Evolutionary conservation across 2,888 invertebrate species (phyloP).

Genomic region (Brassicogethes aeneus): DNA sequence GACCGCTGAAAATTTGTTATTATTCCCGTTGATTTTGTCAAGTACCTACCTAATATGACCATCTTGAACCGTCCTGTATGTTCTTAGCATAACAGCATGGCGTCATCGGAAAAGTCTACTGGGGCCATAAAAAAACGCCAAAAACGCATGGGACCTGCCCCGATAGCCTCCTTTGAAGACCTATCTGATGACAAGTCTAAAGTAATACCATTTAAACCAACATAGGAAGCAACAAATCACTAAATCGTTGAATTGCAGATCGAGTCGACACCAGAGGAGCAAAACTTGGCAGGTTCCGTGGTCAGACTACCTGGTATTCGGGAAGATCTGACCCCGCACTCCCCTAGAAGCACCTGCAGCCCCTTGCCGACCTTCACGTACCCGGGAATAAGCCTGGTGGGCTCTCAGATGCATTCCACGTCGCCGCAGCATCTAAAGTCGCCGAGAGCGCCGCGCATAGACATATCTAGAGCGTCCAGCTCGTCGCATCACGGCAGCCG

Average conservation of each 20-base stretch:
- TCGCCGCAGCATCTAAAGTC: slow-evolving; percentile 34
- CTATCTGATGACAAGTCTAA: slow-evolving; percentile 67
- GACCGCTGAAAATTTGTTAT: no score
- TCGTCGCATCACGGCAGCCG: slow-evolving; percentile 81
- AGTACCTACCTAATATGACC: no score
- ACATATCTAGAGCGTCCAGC: slow-evolving; percentile 82
- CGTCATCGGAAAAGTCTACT: slow-evolving; percentile 19
- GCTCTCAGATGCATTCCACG: slow-evolving; percentile 19
- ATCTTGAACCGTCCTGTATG: no score
- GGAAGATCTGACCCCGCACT: slow-evolving; percentile 39
- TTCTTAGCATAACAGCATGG: no score
- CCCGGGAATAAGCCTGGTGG: slow-evolving; percentile 35
- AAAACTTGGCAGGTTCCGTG: slow-evolving; percentile 39
- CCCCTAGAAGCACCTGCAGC: slow-evolving; percentile 19
- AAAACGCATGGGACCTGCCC: slow-evolving; percentile 84
- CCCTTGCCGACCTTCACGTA: slow-evolving; percentile 20
- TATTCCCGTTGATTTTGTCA: no score
- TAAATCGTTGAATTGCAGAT: slow-evolving; percentile 42
- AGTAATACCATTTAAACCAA: slow-evolving; percentile 33
- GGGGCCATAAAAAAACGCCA: slow-evolving; percentile 40
- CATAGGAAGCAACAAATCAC: not conserved
- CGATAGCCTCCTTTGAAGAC: slow-evolving; percentile 91
- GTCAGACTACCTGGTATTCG: slow-evolving; percentile 49
- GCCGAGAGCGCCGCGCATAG: slow-evolving; percentile 74
- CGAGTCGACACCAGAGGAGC: slow-evolving; percentile 48